A percentile compares a stretch with the other conserved stretches of the same genome.
These are phyloP conservation scores for Lytechinus pictus DNA, from an alignment of 35 echinoderm and acorn worm species.

Conservation along the genomic window DNA sequence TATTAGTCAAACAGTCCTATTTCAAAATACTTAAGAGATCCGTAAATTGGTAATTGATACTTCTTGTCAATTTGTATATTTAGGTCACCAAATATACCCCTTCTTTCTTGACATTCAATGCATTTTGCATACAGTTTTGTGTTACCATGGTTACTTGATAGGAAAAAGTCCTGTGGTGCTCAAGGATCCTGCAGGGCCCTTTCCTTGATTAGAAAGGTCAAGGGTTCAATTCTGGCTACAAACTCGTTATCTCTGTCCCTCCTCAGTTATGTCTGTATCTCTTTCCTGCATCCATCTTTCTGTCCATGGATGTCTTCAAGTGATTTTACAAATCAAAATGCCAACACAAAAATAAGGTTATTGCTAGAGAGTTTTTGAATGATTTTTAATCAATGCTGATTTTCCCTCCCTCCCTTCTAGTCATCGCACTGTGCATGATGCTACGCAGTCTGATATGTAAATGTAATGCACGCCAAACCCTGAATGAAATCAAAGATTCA, in stretches of 20 bases:
- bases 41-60: not conserved
- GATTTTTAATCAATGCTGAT: no score
- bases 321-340: no score
- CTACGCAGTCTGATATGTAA: no score
- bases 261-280: not conserved
- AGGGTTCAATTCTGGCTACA: constrained; percentile 10
- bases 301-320: not conserved
- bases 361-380: no score
- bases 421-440: no score
- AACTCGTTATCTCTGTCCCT: not conserved
- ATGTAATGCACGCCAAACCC: no score
- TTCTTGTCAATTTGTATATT: not conserved
- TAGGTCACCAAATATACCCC: not conserved
- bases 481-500: no score
- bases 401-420: no score
- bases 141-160: not conserved
- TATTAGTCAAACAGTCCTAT: no score
- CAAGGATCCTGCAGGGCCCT: not conserved
- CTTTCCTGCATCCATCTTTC: not conserved
- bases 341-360: no score
- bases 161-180: not conserved
- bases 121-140: not conserved
- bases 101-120: not conserved
- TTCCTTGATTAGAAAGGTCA: not conserved
- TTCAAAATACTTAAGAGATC: no score